A percentile compares a stretch with the other conserved stretches of the same genome.
phyloP scores from a whole-genome alignment of 35 echinoderm and acorn worm genomes.

The Eucidaris tribuloides region DNA sequence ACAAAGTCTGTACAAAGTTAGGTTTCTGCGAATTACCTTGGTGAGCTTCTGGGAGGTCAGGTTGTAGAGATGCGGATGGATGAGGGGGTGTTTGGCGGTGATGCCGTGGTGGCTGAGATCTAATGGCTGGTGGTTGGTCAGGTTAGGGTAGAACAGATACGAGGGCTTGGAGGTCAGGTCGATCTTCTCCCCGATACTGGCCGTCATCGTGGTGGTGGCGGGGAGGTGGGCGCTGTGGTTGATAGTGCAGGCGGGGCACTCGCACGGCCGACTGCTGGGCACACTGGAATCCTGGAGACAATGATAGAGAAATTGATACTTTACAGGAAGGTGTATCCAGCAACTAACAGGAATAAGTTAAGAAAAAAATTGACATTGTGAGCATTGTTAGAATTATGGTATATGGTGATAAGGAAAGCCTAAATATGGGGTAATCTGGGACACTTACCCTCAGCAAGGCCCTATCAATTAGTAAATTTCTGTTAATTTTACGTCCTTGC shows the following conservation, averaged over 20 bases:
- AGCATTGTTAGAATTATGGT: too few relatives aligned
- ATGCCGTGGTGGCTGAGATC: conserved; percentile 91
- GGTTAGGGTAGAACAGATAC: conserved; percentile 92
- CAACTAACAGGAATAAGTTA: too few relatives aligned
- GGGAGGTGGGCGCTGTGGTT: conserved; percentile 52
- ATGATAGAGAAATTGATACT: too few relatives aligned
- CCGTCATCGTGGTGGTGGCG: conserved; percentile 30
- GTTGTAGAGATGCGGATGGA: conserved; percentile 97
- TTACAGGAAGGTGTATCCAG: too few relatives aligned
- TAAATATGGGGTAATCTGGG: too few relatives aligned
- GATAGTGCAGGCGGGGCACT: conserved; percentile 82
- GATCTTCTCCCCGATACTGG: conserved; percentile 30
- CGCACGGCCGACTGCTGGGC: conserved; percentile 72
- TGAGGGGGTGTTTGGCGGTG: conserved; percentile 91
- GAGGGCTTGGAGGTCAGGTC: conserved; percentile 45
- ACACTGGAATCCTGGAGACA: conserved; percentile 23
- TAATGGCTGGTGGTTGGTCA: conserved; percentile 89
- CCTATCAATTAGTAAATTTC: too few relatives aligned
- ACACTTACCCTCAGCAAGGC: too few relatives aligned
- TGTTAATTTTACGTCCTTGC: too few relatives aligned
- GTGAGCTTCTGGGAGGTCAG: conserved; percentile 82
- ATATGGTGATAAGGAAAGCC: too few relatives aligned
- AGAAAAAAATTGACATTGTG: too few relatives aligned
- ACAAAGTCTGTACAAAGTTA: too few relatives aligned
- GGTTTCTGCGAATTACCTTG: too few relatives aligned